These are phyloP conservation scores for Columba guinea DNA, from an alignment of 2,797 vertebrate species.

Conservation along the genomic window DNA sequence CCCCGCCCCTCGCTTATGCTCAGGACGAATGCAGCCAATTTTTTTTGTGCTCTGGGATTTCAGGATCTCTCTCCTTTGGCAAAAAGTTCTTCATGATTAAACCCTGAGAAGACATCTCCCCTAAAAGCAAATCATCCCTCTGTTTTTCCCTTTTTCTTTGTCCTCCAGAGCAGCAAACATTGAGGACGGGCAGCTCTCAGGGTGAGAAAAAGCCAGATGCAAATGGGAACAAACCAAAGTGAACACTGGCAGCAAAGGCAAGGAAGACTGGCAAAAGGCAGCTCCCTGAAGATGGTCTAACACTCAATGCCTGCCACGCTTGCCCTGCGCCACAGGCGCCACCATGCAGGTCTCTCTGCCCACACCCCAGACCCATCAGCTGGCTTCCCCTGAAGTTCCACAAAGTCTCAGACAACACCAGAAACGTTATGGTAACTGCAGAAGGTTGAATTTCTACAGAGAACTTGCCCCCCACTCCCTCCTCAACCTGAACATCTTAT, in stretches of 20 bases:
- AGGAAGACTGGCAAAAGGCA: not conserved
- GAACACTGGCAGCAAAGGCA: fast-evolving
- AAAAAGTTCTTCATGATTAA: not conserved
- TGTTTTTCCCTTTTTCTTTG: not conserved
- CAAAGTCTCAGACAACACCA: not conserved
- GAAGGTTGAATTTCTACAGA: not conserved
- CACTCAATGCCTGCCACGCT: not conserved
- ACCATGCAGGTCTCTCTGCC: not conserved
- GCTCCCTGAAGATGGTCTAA: fast-evolving
- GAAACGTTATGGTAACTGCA: not conserved
- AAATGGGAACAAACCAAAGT: not conserved
- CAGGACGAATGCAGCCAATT: constrained; percentile 76
- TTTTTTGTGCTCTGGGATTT: constrained; percentile 49
- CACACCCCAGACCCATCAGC: not conserved
- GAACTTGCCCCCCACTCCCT: fast-evolving
- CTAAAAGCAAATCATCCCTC: not conserved
- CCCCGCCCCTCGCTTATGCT: constrained; percentile 65
- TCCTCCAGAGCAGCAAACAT: not conserved
- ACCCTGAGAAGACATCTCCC: not conserved
- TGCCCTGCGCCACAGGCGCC: not conserved
- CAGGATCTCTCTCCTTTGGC: constrained; percentile 39
- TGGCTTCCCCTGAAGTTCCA: not conserved
- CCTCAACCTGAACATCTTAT: not conserved
- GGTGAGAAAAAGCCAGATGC: fast-evolving
- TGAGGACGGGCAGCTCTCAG: fast-evolving